Conservation (phyloP, 2,113 vertebrate genomes). For the Lichenostomus cassidix region DNA sequence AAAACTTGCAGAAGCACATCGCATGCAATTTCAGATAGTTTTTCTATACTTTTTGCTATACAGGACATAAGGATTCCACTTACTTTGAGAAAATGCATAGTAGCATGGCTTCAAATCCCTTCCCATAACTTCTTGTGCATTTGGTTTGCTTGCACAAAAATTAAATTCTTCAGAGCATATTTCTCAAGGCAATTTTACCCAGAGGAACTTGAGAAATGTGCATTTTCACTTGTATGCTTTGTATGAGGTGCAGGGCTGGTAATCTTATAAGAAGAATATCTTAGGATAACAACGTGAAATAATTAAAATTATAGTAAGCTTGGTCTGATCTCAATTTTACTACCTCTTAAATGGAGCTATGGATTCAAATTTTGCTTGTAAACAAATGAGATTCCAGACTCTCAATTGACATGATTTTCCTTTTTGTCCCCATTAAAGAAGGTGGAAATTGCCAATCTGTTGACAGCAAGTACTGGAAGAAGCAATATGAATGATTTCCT, state of each 20-base stretch:
- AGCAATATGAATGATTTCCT: neutral
- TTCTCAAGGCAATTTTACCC: neutral
- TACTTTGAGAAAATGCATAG: neutral
- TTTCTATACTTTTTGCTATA: neutral
- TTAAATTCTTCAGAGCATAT: neutral
- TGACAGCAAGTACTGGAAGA: neutral
- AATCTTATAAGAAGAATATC: neutral
- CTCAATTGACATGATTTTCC: neutral
- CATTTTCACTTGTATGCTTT: neutral
- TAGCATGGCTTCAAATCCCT: neutral
- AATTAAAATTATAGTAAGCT: neutral
- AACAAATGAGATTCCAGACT: neutral
- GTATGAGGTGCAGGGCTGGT: neutral
- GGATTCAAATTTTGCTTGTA: neutral
- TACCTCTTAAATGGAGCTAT: neutral
- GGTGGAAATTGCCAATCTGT: neutral
- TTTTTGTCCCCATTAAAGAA: neutral
- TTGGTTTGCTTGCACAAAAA: neutral
- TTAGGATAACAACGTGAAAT: neutral
- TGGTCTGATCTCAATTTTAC: neutral
- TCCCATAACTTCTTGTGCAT: neutral
- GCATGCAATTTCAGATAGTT: neutral
- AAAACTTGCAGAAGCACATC: neutral
- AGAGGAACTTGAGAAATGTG: neutral
- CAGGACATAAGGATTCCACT: neutral